Evolutionary conservation across 2,888 invertebrate species (phyloP).

Genomic region (Megaustenia siamemsis): DNA sequence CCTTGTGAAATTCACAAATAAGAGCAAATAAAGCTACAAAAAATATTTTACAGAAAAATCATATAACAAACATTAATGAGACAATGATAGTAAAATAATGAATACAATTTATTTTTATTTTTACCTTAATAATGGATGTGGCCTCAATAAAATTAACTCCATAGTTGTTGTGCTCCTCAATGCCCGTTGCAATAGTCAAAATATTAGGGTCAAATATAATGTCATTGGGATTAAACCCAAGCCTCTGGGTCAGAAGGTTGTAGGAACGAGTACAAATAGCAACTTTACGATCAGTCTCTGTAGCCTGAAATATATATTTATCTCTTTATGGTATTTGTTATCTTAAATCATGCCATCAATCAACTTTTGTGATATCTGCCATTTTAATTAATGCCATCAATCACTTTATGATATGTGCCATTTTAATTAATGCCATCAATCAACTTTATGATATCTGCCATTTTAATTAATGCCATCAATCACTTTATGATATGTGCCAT

Average conservation of each 20-base stretch:
- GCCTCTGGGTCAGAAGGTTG: constrained; percentile 81
- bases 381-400: too few relatives aligned
- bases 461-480: too few relatives aligned
- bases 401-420: too few relatives aligned
- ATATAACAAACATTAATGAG: background rate
- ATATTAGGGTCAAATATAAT: constrained; percentile 84
- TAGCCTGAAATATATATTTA: constrained; percentile 81
- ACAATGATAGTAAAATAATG: background rate
- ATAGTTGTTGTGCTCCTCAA: constrained; percentile 83
- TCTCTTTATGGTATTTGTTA: too few relatives aligned
- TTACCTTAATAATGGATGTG: constrained; percentile 81
- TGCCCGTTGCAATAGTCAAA: constrained; percentile 84
- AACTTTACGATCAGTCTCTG: constrained; percentile 82
- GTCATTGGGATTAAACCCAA: constrained; percentile 82
- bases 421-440: too few relatives aligned
- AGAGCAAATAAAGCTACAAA: background rate
- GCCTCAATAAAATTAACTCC: constrained; percentile 83
- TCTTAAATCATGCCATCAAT: too few relatives aligned
- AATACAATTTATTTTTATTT: background rate
- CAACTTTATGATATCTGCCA: too few relatives aligned
- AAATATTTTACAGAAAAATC: background rate
- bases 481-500: too few relatives aligned
- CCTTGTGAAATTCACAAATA: background rate
- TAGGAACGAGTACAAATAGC: constrained; percentile 83
- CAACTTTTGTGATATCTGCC: too few relatives aligned